phyloP scores from a whole-genome alignment of 2,888 invertebrate genomes.

The Machimus rusticus region DNA sequence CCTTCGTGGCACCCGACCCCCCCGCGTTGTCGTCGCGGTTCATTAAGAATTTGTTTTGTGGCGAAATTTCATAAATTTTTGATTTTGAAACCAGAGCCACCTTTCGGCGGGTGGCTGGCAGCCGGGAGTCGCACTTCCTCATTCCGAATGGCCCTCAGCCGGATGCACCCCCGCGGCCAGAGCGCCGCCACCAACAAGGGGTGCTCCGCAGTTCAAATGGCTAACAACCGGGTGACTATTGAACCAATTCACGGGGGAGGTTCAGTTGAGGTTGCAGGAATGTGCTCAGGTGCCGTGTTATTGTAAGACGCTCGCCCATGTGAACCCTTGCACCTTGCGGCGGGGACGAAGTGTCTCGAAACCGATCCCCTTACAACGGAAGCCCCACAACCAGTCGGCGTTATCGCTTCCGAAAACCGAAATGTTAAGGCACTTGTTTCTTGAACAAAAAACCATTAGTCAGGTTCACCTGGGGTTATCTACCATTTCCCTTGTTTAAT shows the following conservation, averaged over 20 bases:
- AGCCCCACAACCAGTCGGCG: background rate
- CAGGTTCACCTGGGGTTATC: background rate
- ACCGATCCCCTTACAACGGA: background rate
- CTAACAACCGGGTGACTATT: background rate
- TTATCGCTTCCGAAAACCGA: background rate
- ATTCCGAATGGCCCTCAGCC: background rate
- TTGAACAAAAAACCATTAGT: background rate
- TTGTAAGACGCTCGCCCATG: background rate
- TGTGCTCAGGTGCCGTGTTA: background rate
- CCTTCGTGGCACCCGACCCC: background rate
- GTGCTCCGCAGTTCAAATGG: background rate
- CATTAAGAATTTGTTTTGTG: slow-evolving; percentile 7
- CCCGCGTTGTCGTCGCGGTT: background rate
- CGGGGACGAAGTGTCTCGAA: background rate
- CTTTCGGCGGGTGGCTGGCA: background rate
- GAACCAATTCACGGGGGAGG: background rate
- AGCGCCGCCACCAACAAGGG: background rate
- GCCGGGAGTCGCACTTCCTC: background rate
- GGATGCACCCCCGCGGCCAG: background rate
- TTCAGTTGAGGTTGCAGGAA: slow-evolving; percentile 14
- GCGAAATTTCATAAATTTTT: slow-evolving; percentile 1
- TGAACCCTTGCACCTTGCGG: background rate
- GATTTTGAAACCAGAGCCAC: background rate
- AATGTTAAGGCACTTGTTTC: background rate
- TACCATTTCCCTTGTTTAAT: background rate